Percentiles rank a stretch among this genome's conserved stretches.
These are phyloP conservation scores for Hyaena hyaena DNA, from an alignment of 2,113 vertebrate species.

Conservation along the genomic window DNA sequence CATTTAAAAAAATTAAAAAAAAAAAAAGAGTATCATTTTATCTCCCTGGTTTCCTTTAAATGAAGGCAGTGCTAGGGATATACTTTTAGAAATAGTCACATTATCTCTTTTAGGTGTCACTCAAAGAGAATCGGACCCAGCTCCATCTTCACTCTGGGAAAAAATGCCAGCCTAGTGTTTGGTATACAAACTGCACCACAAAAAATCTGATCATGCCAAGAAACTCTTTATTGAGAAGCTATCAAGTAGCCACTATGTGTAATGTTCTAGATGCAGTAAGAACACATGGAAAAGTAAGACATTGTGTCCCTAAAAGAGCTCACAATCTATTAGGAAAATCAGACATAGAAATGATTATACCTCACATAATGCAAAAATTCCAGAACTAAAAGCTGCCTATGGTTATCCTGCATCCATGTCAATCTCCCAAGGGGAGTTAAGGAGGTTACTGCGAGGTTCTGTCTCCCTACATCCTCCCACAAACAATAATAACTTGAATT, in stretches of 20 bases:
- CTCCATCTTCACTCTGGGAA: background rate
- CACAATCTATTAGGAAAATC: background rate
- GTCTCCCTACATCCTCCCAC: background rate
- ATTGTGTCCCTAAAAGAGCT: background rate
- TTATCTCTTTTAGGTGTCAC: background rate
- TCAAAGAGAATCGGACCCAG: background rate
- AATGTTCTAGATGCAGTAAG: background rate
- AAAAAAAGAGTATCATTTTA: background rate
- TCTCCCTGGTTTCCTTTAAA: constrained; percentile 23
- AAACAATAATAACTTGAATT: background rate
- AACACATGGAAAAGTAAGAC: background rate
- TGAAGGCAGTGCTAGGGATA: background rate
- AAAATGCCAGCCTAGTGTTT: background rate
- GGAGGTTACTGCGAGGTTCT: background rate
- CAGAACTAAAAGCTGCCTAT: background rate
- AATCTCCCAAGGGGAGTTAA: background rate
- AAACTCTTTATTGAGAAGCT: constrained; percentile 9
- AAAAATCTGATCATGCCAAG: background rate
- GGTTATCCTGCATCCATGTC: background rate
- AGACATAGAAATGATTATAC: background rate
- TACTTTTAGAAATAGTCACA: constrained; percentile 26
- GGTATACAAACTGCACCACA: background rate
- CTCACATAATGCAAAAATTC: constrained; percentile 30
- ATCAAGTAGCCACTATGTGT: background rate
- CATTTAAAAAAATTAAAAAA: too few species aligned